phyloP scores from a whole-genome alignment of 1,140 invertebrate species.

The Brachionus calyciflorus region DNA sequence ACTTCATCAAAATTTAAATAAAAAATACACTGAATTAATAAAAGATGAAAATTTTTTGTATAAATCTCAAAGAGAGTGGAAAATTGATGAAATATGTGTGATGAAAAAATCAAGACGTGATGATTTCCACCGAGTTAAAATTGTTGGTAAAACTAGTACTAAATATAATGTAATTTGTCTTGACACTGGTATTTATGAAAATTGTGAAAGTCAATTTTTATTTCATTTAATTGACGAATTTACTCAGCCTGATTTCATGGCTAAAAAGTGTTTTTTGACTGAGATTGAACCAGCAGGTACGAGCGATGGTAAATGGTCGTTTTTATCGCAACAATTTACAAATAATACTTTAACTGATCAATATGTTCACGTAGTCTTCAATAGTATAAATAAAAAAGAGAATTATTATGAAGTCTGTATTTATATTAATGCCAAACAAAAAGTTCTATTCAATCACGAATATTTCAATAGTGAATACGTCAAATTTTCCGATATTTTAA shows the following conservation, averaged over 20 bases:
- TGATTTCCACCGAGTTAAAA: not conserved
- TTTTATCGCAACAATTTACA: not conserved
- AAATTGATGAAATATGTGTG: not conserved
- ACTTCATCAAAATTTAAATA: not conserved
- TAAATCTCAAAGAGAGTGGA: not conserved
- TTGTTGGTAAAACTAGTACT: not conserved
- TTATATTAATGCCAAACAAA: not conserved
- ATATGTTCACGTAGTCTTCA: not conserved
- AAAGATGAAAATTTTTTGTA: not conserved
- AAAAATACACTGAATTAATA: not conserved
- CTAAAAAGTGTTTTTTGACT: not conserved
- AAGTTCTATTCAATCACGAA: not conserved
- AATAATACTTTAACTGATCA: not conserved
- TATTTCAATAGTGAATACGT: not conserved
- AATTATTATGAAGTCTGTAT: constrained; percentile 1
- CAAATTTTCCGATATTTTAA: constrained; percentile 17
- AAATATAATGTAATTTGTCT: constrained; percentile 20
- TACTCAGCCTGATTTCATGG: not conserved
- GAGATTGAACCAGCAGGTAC: not conserved
- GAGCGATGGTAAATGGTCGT: not conserved
- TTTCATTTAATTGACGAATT: constrained; percentile 1
- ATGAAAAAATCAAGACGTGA: not conserved
- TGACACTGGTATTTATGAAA: not conserved
- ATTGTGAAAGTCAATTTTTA: not conserved
- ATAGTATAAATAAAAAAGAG: not conserved